Percentiles rank a stretch among this genome's conserved stretches.
Conservation (phyloP, 2,888 invertebrate genomes). For the Agrotis exclamationis region DNA sequence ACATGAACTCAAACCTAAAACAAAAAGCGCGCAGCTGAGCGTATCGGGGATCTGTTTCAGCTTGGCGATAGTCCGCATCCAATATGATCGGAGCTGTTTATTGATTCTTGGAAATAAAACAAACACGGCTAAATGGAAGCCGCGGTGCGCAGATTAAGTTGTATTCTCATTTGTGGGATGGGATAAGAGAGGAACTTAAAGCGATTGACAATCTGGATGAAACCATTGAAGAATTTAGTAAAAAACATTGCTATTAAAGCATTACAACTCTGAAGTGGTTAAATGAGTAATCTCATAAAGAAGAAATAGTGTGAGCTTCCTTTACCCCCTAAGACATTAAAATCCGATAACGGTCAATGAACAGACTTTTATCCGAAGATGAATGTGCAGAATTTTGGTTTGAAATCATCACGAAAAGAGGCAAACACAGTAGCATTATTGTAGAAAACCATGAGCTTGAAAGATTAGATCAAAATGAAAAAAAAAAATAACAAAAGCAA, state of each 20-base stretch:
- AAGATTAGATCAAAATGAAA: too few species aligned
- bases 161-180: slow-evolving; percentile 70
- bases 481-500: too few species aligned
- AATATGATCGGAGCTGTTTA: slow-evolving; percentile 67
- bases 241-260: neutral
- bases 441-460: too few species aligned
- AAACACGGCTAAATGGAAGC: slow-evolving; percentile 78
- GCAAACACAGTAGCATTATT: too few species aligned
- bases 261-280: neutral
- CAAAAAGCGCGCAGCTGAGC: slow-evolving; percentile 47
- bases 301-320: too few species aligned
- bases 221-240: neutral
- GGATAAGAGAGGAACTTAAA: slow-evolving; percentile 19
- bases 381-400: too few species aligned
- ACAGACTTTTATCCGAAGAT: too few species aligned
- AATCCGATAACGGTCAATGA: too few species aligned
- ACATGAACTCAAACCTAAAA: slow-evolving; percentile 37
- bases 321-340: too few species aligned
- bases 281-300: neutral
- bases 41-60: slow-evolving; percentile 64
- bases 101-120: slow-evolving; percentile 79
- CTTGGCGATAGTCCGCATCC: slow-evolving; percentile 58
- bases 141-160: slow-evolving; percentile 77
- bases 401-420: too few species aligned
- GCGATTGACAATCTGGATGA: slow-evolving; percentile 35